Conservation (phyloP, 2,797 vertebrate species). For the Liasis olivaceus region DNA sequence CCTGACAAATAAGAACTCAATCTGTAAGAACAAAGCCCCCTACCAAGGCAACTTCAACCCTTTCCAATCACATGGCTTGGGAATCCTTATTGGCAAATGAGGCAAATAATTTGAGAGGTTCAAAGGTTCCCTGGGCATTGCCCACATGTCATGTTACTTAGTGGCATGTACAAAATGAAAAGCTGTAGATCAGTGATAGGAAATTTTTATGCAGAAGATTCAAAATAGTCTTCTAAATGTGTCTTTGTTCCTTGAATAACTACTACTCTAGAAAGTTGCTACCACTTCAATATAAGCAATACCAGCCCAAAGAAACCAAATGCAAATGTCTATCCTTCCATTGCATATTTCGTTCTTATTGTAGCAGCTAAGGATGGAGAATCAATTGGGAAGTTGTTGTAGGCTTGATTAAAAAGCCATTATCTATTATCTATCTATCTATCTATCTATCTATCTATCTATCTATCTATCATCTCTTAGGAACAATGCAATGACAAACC, state of each 20-base stretch:
- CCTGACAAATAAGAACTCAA: no score
- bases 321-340: background rate
- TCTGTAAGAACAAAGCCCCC: no score
- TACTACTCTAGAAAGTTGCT: background rate
- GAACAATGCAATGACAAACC: background rate
- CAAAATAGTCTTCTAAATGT: background rate
- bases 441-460: no score
- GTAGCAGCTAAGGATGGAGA: no score
- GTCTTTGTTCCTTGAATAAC: background rate
- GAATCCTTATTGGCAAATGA: no score
- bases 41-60: no score
- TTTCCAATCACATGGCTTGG: no score
- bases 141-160: background rate
- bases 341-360: background rate
- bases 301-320: background rate
- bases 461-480: background rate
- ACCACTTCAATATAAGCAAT: background rate
- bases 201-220: background rate
- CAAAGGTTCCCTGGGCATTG: background rate
- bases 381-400: no score
- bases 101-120: no score
- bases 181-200: background rate
- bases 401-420: no score
- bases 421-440: background rate
- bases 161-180: background rate